phyloP scores from a whole-genome alignment of 2,888 invertebrate species.

The Cataglyphis altisquamis region DNA sequence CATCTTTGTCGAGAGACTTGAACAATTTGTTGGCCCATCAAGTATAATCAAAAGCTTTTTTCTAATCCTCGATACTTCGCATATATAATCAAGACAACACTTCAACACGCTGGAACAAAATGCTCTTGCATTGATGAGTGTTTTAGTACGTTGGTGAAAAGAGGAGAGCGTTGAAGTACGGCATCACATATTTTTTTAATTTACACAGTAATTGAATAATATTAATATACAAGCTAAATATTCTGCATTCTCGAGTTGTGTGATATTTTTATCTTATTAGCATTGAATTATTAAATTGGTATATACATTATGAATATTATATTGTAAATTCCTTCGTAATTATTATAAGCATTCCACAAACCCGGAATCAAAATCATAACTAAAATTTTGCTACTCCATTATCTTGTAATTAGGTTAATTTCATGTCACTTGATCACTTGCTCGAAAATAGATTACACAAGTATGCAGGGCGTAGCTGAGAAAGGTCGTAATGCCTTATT shows the following conservation, averaged over 20 bases:
- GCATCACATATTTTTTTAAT: neutral
- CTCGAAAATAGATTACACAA: slow-evolving; percentile 20
- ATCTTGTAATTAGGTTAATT: neutral
- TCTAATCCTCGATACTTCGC: slow-evolving; percentile 25
- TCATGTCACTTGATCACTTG: neutral
- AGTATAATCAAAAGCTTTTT: slow-evolving; percentile 63
- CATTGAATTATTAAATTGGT: neutral
- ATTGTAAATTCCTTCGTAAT: neutral
- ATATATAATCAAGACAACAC: slow-evolving; percentile 52
- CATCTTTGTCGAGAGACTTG: slow-evolving; percentile 51
- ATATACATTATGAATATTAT: neutral
- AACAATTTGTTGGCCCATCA: slow-evolving; percentile 40
- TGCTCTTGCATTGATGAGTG: slow-evolving; percentile 37
- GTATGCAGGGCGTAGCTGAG: neutral
- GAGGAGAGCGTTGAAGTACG: neutral
- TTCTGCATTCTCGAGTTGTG: neutral
- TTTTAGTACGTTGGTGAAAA: slow-evolving; percentile 28
- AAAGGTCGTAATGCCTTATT: neutral
- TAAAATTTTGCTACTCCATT: neutral
- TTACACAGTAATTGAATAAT: neutral
- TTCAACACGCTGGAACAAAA: slow-evolving; percentile 44
- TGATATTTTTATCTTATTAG: neutral
- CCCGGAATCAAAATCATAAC: neutral
- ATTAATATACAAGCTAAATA: slow-evolving; percentile 15
- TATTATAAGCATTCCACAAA: neutral